Evolutionary conservation across 2,797 vertebrate genomes (phyloP), one percentile per base, ranked within the genome.

Genomic region (Trachops cirrhosus): DNA sequence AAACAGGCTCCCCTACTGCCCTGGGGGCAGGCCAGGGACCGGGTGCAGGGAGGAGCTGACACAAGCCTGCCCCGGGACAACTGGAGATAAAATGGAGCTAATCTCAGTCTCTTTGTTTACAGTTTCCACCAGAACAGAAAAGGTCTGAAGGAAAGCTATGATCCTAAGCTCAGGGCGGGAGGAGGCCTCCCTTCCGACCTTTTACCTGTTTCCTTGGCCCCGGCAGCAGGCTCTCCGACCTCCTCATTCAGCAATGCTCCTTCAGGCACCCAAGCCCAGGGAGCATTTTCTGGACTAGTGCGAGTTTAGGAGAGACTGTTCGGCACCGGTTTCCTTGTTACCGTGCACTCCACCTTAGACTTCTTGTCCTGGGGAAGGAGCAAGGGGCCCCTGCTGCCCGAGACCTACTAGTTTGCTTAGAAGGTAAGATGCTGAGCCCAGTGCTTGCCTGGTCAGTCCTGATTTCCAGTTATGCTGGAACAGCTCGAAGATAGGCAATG

Each of bases 141-240:
- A 83, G 83, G 96, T 96, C 96, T 93, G 87, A 91, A 86, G 37
- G 39, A 57, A 77, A 50, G 52, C 12, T 62, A 24, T 22, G 37
- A 41, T 46, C 11, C 11, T 74, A 57, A 83, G 21, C 8, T 74
- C 57, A 87, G 34, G 70, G 92, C 88, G 90, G 64, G 93, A 77
- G 91, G 86, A 32, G 15, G 4, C 34, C 86, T 95, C 5, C 0
- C 0, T 54, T 96, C 96, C 68, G 96, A 96, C 96, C 96, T 97
- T 98, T 96, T 95, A 96, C 95, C 96, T 97, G 91, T 89, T 98
- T 98, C 90, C 77, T 80, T 85, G 95, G 94, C 78, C 78, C 84
- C 96, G 86, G 96, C 89, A 97, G 91, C 93, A 2, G 74, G 68
- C 83, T 92, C 90, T 77, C 2, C 2, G 50, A 46, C 0, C 0